These are phyloP conservation scores for Nasonia longicornis DNA, from an alignment of 1,140 invertebrate species.

Conservation along the genomic window DNA sequence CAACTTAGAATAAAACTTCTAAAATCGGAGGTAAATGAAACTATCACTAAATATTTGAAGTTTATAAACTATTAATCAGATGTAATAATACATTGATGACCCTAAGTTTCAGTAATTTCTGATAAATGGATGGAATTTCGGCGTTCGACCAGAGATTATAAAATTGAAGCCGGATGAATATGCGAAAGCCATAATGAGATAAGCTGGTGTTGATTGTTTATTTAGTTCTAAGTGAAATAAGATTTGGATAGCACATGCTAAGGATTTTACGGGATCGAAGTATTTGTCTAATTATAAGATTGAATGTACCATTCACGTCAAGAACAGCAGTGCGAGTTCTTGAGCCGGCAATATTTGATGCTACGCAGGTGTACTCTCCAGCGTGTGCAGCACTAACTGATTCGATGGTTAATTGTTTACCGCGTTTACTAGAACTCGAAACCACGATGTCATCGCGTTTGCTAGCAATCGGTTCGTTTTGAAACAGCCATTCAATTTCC, in stretches of 20 bases:
- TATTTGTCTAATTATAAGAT: neutral
- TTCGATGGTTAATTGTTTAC: slow-evolving; percentile 78
- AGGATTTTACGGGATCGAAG: neutral
- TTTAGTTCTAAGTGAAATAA: neutral
- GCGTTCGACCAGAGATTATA: no score
- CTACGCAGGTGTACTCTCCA: slow-evolving; percentile 81
- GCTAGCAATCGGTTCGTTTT: slow-evolving; percentile 69
- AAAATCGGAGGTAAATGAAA: neutral
- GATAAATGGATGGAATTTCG: no score
- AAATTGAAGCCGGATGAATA: no score
- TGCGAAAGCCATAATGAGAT: neutral
- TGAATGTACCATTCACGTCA: slow-evolving; percentile 16
- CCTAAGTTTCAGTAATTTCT: neutral
- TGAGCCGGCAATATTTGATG: slow-evolving; percentile 74
- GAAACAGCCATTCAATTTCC: slow-evolving; percentile 82
- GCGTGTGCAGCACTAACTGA: slow-evolving; percentile 75
- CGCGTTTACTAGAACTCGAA: slow-evolving; percentile 75
- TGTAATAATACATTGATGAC: neutral
- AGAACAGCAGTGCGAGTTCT: slow-evolving; percentile 76
- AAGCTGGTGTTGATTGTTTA: neutral
- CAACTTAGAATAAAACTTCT: neutral
- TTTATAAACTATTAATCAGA: neutral
- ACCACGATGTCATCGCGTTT: slow-evolving; percentile 73
- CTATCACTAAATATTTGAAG: no score
- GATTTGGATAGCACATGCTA: neutral